phyloP scores from a whole-genome alignment of 2,797 vertebrate species.

The Eupleurogrammus muticus region DNA sequence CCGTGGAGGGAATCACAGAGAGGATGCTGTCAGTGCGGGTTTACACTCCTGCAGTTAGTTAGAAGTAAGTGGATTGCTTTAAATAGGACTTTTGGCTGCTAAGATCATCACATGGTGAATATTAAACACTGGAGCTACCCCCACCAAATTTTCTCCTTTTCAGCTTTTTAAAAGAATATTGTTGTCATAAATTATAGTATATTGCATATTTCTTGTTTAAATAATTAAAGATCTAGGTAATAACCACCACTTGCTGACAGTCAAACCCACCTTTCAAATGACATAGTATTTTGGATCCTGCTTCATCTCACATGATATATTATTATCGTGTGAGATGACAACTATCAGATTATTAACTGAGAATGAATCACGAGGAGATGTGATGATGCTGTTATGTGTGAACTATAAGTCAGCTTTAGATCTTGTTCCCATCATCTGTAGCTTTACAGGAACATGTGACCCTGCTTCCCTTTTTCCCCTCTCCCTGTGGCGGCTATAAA shows the following conservation, averaged over 20 bases:
- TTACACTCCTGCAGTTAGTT: not conserved
- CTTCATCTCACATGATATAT: not conserved
- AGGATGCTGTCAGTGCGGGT: not conserved
- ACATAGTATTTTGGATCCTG: not conserved
- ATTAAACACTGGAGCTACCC: not conserved
- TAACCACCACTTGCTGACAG: not conserved
- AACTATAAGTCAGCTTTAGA: not conserved
- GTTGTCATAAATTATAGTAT: not conserved
- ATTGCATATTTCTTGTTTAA: not conserved
- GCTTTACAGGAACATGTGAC: not conserved
- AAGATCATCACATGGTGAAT: not conserved
- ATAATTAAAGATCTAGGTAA: too few species aligned
- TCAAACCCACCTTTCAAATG: not conserved
- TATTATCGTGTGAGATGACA: too few species aligned
- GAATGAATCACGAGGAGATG: not conserved
- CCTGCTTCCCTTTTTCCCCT: not conserved
- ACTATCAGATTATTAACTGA: not conserved
- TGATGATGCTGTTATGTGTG: not conserved
- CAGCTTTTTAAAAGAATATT: not conserved
- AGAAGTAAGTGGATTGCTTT: not conserved
- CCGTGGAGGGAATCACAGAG: not conserved
- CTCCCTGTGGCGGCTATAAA: not conserved
- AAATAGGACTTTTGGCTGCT: not conserved
- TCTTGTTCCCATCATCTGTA: not conserved
- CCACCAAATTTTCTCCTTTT: not conserved